Base-by-base conservation (phyloP, 2,797 vertebrate species). In the Macropodus opercularis region DNA sequence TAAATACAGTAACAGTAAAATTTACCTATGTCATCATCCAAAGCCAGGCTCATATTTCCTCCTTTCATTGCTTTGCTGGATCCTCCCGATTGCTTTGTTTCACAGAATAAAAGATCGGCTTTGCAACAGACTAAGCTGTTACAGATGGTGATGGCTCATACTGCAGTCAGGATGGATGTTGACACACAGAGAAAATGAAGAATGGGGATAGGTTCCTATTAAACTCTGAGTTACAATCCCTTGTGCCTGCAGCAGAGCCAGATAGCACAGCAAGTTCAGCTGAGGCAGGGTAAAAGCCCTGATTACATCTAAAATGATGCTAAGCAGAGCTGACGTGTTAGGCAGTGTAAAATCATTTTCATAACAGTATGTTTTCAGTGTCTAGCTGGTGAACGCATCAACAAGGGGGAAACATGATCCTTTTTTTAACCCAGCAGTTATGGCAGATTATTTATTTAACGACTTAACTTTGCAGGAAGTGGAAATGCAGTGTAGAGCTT, bases 281-380 rank as follows among this genome's bases (percentile, higher is more conserved):
- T 21, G 58, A 77, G 69, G 66, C 55, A 23, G 46, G 8, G 43
- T 63, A 38, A 70, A 61, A 63, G 44, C 22, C 58, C 75, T 41
- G 80, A 81, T 84, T 69, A 63, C 69, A 75, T 84, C 77, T 38
- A 17, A 54, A 51, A 63, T 74, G 77, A 81, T 22, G 56, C 17
- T 70, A 15, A 77, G 57, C 42, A 23, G 51, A 78, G 69, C 15
- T 26, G 60, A 55, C 72, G 27, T 58, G 44, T 66, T 63, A 5
- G 49, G 21, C 35, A 69, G 77, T 64, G 18, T 75, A 34, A 72
- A 77, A 72, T 80, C 21, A 51, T 84, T 75, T 73, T 79, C 71
- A 65, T 54, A 75, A 75, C 72, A 41, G 55, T 51, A 35, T 54
- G 50, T 72, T 65, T 69, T 65, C 46, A 38, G 23, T 39, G 65